phyloP scores from a whole-genome alignment of 2,888 invertebrate genomes.

The Sinotaia quadrata region DNA sequence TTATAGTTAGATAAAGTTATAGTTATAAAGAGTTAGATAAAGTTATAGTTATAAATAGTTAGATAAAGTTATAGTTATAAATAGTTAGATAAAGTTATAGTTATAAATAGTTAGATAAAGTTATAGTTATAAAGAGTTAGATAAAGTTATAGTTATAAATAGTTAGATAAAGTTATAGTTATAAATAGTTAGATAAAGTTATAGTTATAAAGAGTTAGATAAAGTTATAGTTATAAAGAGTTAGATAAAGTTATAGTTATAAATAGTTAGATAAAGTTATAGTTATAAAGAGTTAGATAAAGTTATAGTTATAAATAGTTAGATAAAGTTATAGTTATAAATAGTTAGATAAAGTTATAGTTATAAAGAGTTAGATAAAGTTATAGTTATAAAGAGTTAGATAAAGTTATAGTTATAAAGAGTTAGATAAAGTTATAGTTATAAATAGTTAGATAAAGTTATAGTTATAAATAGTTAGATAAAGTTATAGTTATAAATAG shows the following conservation, averaged over 20 bases:
- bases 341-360: not conserved
- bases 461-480: not conserved
- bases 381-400: not conserved
- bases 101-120: not conserved
- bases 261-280: not conserved
- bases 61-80: not conserved
- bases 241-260: not conserved
- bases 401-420: not conserved
- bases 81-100: not conserved
- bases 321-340: not conserved
- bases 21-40: not conserved
- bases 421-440: not conserved
- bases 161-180: not conserved
- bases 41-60: not conserved
- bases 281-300: not conserved
- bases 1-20: not conserved
- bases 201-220: conserved; percentile 1
- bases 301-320: not conserved
- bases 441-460: not conserved
- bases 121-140: not conserved
- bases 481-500: not conserved
- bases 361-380: not conserved
- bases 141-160: not conserved
- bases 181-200: not conserved
- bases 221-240: not conserved